These are phyloP conservation scores for Myxocyprinus asiaticus DNA, from an alignment of 2,113 vertebrate genomes.

Conservation along the genomic window DNA sequence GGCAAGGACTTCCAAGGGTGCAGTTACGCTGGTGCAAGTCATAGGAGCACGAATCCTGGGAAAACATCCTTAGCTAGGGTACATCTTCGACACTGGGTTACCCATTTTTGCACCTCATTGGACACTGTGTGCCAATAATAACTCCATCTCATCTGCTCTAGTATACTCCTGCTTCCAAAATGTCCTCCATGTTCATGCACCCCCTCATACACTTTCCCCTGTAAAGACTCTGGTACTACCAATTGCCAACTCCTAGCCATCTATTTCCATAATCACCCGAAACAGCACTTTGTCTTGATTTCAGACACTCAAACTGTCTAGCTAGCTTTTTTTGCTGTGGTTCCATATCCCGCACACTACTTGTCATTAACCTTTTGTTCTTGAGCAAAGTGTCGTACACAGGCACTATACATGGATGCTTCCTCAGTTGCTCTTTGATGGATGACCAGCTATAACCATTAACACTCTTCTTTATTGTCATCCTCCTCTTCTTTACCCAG, in stretches of 20 bases:
- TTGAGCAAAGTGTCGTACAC: not conserved
- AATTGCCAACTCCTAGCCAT: conserved; percentile 29
- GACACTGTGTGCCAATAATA: conserved; percentile 29
- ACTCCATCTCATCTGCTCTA: not conserved
- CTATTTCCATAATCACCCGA: not conserved
- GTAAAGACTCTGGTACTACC: conserved; percentile 12
- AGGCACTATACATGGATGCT: not conserved
- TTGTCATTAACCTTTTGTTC: conserved; percentile 42
- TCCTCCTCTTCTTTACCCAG: not conserved
- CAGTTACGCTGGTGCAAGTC: not conserved
- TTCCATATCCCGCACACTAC: not conserved
- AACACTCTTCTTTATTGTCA: not conserved
- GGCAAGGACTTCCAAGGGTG: not conserved
- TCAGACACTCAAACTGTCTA: not conserved
- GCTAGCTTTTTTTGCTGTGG: not conserved
- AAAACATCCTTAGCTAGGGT: conserved; percentile 34
- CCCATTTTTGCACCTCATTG: conserved; percentile 2
- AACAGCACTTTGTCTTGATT: conserved; percentile 15
- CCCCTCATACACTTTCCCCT: conserved; percentile 5
- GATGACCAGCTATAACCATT: conserved; percentile 2
- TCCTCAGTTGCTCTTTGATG: not conserved
- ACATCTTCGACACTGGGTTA: conserved; percentile 27
- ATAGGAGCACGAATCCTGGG: conserved; percentile 18
- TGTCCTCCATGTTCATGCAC: conserved; percentile 20
- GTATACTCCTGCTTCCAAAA: conserved; percentile 7